Base-by-base conservation (phyloP, 2,888 invertebrate genomes). In the Dilophus febrilis region DNA sequence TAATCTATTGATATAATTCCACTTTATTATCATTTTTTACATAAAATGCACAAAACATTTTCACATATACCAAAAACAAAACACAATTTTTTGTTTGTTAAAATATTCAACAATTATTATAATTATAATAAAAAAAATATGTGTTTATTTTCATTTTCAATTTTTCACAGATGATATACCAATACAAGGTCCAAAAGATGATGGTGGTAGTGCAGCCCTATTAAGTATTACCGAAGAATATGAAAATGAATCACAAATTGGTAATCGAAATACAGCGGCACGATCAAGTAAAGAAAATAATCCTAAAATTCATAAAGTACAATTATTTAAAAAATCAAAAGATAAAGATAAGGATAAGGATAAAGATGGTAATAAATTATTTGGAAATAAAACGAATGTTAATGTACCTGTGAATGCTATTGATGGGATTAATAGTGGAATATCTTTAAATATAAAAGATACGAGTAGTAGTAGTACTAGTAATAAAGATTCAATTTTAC, bases 151-250 rank as follows among this genome's bases (percentile, higher is more conserved):
- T 12, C 18, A 19, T n/a, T 19, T 4, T n/a, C 30, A 17, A n/a
- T n/a, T 44, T 44, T 55, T 66, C 69, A 41, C 67, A 85, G 87
- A 87, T 67, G 87, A 87, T 63, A 87, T 87, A 64, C 87, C 86
- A 35, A 87, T 87, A 53, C 85, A 85, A 68, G 72, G 42, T 30
- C 31, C 38, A n/a, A 47, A 44, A 38, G 55, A 56, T 36, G 58
- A 56, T 43, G 45, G 40, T 38, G 57, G 55, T 42, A 53, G 45
- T 18, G 47, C 54, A 3, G 52, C 52, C 44, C 46, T 63, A 45
- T 55, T 58, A 19, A 61, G 61, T 44, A 62, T 63, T 11, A 54
- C 55, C 7, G 63, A 63, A 48, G 63, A 63, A 46, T 46, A 48
- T 18, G 61, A 61, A 19, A 32, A 28, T 27, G 44, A 53, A 18